Evolutionary conservation across 1,140 invertebrate genomes (phyloP).

Genomic region (Holotrichia oblita): DNA sequence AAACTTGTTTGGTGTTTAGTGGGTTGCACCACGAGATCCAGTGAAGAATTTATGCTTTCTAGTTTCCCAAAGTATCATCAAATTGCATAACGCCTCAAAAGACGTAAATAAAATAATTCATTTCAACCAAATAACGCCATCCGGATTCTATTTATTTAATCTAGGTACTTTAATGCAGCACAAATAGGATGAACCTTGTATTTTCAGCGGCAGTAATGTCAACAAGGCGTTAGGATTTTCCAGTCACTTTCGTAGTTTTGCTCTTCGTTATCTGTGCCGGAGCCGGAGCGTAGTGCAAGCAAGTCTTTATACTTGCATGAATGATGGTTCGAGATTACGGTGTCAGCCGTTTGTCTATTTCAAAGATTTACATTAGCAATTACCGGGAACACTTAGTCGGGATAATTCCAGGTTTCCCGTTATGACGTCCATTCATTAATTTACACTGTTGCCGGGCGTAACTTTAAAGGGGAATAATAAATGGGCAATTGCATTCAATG

Average conservation of each 20-base stretch:
- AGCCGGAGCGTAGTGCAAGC: not conserved
- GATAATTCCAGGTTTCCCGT: not conserved
- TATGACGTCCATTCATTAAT: constrained; percentile 3
- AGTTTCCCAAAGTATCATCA: too few relatives aligned
- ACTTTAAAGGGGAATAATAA: not conserved
- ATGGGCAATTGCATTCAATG: not conserved
- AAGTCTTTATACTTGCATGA: not conserved
- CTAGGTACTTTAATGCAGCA: not conserved
- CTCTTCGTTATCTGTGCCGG: not conserved
- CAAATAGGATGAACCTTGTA: not conserved
- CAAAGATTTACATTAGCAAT: constrained; percentile 6
- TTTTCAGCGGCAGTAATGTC: not conserved
- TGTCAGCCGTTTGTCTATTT: not conserved
- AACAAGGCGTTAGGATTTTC: not conserved
- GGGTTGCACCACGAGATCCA: too few relatives aligned
- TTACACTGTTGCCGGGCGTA: not conserved
- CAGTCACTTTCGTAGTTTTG: not conserved
- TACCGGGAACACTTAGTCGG: not conserved
- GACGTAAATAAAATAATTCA: not conserved
- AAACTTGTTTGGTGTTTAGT: too few relatives aligned
- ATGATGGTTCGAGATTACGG: constrained; percentile 6
- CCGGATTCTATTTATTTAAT: not conserved
- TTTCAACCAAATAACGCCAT: not conserved
- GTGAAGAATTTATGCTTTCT: too few relatives aligned
- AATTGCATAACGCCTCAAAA: too few relatives aligned